Conservation (phyloP, 2,797 vertebrate genomes). For the Pangasius mekongensis region DNA sequence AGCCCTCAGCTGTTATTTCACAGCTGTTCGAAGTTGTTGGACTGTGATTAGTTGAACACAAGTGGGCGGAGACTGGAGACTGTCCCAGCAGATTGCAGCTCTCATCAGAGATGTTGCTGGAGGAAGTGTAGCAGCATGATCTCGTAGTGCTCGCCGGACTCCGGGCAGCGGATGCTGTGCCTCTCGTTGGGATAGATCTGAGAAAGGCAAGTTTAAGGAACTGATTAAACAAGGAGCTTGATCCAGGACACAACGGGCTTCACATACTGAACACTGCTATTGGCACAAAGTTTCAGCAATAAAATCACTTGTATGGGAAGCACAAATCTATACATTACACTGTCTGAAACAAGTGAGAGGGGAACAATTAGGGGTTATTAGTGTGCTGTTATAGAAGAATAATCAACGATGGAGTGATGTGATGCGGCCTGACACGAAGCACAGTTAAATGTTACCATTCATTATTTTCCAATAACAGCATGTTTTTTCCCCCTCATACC, state of each 20-base stretch:
- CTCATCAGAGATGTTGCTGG: conserved; percentile 96
- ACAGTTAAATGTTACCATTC: not conserved
- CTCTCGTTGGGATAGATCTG: conserved; percentile 98
- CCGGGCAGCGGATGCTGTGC: conserved; percentile 98
- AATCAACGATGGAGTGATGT: not conserved
- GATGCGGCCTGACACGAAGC: too few relatives aligned
- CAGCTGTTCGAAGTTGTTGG: conserved; percentile 29
- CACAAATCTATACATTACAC: not conserved
- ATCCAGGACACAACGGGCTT: not conserved
- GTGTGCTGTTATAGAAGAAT: not conserved
- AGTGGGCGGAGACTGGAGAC: conserved; percentile 18
- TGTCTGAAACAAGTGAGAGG: not conserved
- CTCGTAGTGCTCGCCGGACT: conserved; percentile 99
- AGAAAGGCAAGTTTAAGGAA: not conserved
- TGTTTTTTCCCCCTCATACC: too few relatives aligned
- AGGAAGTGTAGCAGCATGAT: conserved; percentile 99
- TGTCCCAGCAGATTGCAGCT: conserved; percentile 42
- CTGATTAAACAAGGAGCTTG: not conserved
- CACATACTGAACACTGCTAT: not conserved
- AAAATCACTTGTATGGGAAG: not conserved
- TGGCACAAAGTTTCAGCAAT: not conserved
- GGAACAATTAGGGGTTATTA: not conserved
- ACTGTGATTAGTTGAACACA: conserved; percentile 9
- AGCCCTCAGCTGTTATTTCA: conserved; percentile 17
- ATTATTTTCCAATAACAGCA: too few relatives aligned